Evolutionary conservation across 2,888 invertebrate species (phyloP).

Genomic region (Agrilus cyanescens): DNA sequence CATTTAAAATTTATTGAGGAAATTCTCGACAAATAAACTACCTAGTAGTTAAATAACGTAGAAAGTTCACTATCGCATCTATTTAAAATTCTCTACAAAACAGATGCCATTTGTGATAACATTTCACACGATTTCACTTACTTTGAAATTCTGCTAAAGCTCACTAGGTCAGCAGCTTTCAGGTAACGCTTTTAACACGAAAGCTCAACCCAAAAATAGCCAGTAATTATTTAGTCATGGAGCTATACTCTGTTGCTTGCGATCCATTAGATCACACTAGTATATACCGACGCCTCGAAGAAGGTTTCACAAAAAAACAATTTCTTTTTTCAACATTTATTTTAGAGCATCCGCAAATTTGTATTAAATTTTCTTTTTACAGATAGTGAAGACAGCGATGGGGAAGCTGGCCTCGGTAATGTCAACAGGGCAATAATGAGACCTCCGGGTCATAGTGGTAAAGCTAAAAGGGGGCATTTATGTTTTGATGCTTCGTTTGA

Average conservation of each 20-base stretch:
- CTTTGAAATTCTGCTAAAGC: constrained; percentile 14
- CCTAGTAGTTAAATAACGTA: too few relatives aligned
- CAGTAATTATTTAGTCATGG: constrained; percentile 4
- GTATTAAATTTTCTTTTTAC: constrained; percentile 18
- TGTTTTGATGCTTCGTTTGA: constrained; percentile 97
- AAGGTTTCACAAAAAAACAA: constrained; percentile 17
- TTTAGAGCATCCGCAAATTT: not conserved
- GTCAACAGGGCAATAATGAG: constrained; percentile 78
- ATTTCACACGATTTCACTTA: constrained; percentile 19
- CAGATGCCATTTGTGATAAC: constrained; percentile 26
- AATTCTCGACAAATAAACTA: too few relatives aligned
- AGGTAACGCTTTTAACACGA: constrained; percentile 7
- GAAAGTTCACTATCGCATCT: too few relatives aligned
- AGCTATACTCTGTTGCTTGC: constrained; percentile 13
- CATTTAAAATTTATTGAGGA: too few relatives aligned
- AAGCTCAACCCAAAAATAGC: constrained; percentile 8
- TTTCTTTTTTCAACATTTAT: constrained; percentile 7
- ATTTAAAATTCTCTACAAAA: too few relatives aligned
- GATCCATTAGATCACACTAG: constrained; percentile 43
- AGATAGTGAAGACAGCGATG: constrained; percentile 89
- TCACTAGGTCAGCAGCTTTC: constrained; percentile 18
- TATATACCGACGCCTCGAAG: constrained; percentile 42
- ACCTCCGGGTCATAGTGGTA: constrained; percentile 85
- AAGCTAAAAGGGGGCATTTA: constrained; percentile 90
- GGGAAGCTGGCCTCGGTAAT: constrained; percentile 88